Percentiles rank a stretch among this genome's conserved stretches.
Evolutionary conservation across 2,888 invertebrate species (phyloP).

Genomic region (Oscheius myriophilus): DNA sequence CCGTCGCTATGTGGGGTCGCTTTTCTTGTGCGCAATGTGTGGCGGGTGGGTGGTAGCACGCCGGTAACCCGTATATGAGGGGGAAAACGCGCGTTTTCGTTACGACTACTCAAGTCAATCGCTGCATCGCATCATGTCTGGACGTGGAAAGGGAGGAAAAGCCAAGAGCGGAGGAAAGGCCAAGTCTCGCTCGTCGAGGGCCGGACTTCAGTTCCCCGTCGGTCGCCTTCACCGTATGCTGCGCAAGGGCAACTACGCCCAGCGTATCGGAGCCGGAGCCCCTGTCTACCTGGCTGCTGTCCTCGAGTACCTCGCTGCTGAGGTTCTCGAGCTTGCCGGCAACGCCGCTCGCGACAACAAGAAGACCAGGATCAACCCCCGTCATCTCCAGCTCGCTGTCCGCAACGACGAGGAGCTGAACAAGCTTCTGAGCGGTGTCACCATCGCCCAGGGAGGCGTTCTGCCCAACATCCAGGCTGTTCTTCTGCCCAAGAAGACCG

Average conservation of each 20-base stretch:
- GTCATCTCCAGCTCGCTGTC: constrained; percentile 67
- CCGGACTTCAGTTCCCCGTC: constrained; percentile 69
- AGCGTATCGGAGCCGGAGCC: constrained; percentile 67
- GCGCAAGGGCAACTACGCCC: constrained; percentile 66
- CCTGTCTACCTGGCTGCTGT: constrained; percentile 68
- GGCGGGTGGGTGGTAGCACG: no score
- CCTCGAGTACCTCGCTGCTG: constrained; percentile 67
- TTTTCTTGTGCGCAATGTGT: no score
- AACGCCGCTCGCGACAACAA: constrained; percentile 74
- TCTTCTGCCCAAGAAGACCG: constrained; percentile 69
- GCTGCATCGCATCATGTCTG: constrained; percentile 24
- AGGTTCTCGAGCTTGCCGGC: constrained; percentile 59
- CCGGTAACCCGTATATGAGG: no score
- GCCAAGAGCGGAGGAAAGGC: constrained; percentile 60
- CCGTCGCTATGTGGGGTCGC: no score
- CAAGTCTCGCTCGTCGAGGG: constrained; percentile 64
- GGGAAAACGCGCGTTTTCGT: no score
- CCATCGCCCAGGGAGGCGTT: constrained; percentile 86
- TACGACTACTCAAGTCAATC: no score
- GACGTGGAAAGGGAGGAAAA: constrained; percentile 75
- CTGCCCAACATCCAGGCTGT: constrained; percentile 73
- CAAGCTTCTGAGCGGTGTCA: constrained; percentile 76
- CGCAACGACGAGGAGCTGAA: constrained; percentile 69
- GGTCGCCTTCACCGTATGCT: constrained; percentile 69
- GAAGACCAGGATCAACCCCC: constrained; percentile 73